A percentile compares a stretch with the other conserved stretches of the same genome.
These are phyloP conservation scores for Anastrepha ludens DNA, from an alignment of 1,140 invertebrate genomes.

Conservation along the genomic window DNA sequence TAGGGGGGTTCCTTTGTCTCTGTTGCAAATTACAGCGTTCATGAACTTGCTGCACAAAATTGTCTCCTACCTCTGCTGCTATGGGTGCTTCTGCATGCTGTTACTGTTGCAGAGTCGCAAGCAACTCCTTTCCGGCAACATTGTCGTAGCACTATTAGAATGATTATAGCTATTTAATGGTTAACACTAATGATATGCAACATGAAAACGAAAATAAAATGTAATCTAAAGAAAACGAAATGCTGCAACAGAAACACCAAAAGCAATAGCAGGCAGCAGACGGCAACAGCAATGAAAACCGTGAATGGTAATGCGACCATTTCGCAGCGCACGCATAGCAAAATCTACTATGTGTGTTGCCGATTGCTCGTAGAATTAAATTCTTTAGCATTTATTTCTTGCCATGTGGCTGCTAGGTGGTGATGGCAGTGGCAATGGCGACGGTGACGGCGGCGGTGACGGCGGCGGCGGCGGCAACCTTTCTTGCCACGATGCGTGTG, in stretches of 20 bases:
- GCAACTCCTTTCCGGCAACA: conserved; percentile 61
- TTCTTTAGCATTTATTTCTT: conserved; percentile 33
- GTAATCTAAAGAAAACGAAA: conserved; percentile 62
- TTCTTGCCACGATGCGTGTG: conserved; percentile 13
- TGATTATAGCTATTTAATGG: conserved; percentile 73
- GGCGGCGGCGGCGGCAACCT: background rate
- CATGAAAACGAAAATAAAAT: conserved; percentile 64
- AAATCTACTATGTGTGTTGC: background rate
- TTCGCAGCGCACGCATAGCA: conserved; percentile 31
- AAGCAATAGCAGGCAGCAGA: conserved; percentile 55
- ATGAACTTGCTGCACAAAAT: too few relatives aligned
- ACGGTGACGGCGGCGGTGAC: background rate
- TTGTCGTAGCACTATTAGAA: conserved; percentile 69
- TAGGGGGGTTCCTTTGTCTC: too few relatives aligned
- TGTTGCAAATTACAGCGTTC: too few relatives aligned
- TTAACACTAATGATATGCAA: conserved; percentile 73
- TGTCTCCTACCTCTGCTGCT: too few relatives aligned
- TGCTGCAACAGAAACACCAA: conserved; percentile 54
- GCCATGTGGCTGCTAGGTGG: background rate
- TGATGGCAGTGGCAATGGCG: background rate
- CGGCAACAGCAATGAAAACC: conserved; percentile 54
- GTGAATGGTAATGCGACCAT: conserved; percentile 53
- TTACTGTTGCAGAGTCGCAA: background rate
- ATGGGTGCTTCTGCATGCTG: background rate
- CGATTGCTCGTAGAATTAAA: background rate